Base-by-base conservation (phyloP, 1,140 invertebrate species). In the Aleiodes sp. region DNA sequence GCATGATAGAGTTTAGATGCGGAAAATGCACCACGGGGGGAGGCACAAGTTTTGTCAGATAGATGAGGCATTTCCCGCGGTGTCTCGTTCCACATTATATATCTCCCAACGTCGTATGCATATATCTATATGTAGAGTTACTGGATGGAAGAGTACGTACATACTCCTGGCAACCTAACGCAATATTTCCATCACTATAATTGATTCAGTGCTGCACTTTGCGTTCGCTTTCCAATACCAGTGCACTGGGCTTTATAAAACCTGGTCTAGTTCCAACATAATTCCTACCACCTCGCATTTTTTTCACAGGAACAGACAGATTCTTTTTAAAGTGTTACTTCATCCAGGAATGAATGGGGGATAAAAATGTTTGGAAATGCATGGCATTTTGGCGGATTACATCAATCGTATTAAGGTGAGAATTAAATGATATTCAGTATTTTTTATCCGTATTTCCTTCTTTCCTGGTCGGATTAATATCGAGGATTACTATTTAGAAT, bases 131-230 rank as follows among this genome's bases (percentile, higher is more conserved):
- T n/a, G 4, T 16, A 43, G 19, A n/a, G 12, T 52, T 16, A 12
- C 21, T 10, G 46, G 1, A 24, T 52, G 46, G 2, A 43, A 43
- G 6, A 16, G 2, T 52, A 16, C 3, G 46, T 6, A n/a, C n/a
- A n/a, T n/a, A 24, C n/a, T 43, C n/a, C 65, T 46, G 31, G 56
- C 35, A 66, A 63, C 64, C 37, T 78, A 76, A 79, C 73, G 74
- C 64, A 77, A 78, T 77, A 79, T 79, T 75, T 77, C 74, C 78
- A 78, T 79, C 72, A 75, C 63, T 71, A 75, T 77, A 79, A 78
- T 78, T 79, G 73, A 78, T 75, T 79, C 71, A 75, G 70, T 56
- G 33, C 33, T 68, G 70, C 66, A 68, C 70, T 69, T 68, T 72
- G 62, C 56, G 16, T 24, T 43, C 63, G 21, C 63, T 65, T 52